Percentiles rank a stretch among this genome's conserved stretches.
These are phyloP conservation scores for Dicyrtoma fusca DNA, from an alignment of 2,888 invertebrate genomes.

Conservation along the genomic window DNA sequence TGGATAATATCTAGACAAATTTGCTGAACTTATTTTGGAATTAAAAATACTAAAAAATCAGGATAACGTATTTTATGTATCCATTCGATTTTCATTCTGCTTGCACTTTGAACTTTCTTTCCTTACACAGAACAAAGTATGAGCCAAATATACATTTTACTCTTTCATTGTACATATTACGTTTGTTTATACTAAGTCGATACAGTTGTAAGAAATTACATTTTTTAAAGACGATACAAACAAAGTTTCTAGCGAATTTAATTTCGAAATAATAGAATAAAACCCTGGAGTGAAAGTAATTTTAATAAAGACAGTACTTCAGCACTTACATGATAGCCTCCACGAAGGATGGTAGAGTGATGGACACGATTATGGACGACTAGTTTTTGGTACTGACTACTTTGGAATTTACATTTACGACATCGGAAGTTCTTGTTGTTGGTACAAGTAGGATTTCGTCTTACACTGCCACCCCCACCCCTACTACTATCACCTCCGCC, in stretches of 20 bases:
- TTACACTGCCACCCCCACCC: background rate
- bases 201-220: too few species aligned
- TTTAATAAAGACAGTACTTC: background rate
- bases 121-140: too few species aligned
- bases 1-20: too few species aligned
- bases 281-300: background rate
- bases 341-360: conserved; percentile 45
- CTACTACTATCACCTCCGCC: too few species aligned
- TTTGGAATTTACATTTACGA: conserved; percentile 54
- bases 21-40: too few species aligned
- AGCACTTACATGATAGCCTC: conserved; percentile 36
- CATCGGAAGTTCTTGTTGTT: conserved; percentile 47
- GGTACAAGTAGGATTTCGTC: conserved; percentile 8
- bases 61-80: too few species aligned
- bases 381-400: conserved; percentile 50
- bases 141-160: too few species aligned
- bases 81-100: background rate
- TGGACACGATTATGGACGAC: conserved; percentile 54
- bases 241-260: too few species aligned
- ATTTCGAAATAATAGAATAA: too few species aligned
- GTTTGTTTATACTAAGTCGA: too few species aligned
- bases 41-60: too few species aligned
- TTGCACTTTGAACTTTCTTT: background rate
- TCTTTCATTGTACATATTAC: background rate
- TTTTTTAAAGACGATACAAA: too few species aligned